Evolutionary conservation across 2,888 invertebrate genomes (phyloP), one percentile per base, ranked within the genome.

Genomic region (Brachyptera putata): DNA sequence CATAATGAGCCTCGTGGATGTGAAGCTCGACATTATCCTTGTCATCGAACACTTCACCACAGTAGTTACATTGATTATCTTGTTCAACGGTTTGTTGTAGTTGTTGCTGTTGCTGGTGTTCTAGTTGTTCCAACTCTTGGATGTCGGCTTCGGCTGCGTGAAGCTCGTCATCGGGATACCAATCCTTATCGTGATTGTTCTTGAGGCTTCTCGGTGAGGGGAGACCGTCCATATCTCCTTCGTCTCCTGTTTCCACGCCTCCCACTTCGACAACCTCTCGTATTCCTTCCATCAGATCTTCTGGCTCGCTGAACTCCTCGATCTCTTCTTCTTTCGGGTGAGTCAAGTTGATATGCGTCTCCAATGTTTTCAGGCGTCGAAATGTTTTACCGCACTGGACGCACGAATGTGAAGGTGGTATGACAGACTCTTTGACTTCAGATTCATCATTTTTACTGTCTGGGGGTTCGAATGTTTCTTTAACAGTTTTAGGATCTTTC

Each of bases 251-350:
- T 61, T 74, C 75, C 65, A 73, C 74, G 25, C 74, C 74, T 22
- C 72, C 80, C n/a, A n/a, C n/a, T n/a, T n/a, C n/a, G 37, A 77
- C 81, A 13, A 88, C 84, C 66, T 87, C 87, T 67, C 89, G 82
- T 68, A 91, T 90, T 49, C 91, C 91, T 69, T 87, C 91, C 83
- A 91, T 87, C 73, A 91, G 81, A 74, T 91, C 91, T 72, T 91
- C 91, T 0, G 90, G 86, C 68, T 91, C 91, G 66, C 89, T 90
- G 72, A 91, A 91, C 73, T 91, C 91, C 64, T 84, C 84, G 69
- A 86, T 81, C 63, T 81, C 82, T 48, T 81, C 80, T 64, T 79
- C 66, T 41, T 76, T 77, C 26, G 72, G 76, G 69, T 85, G 84
- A 1, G 76, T 78, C 43, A 83, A 81, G 64, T 80, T 79, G 65